A percentile compares a stretch with the other conserved stretches of the same genome.
Evolutionary conservation across 2,797 vertebrate genomes (phyloP).

Genomic region (Gallinago stenura): DNA sequence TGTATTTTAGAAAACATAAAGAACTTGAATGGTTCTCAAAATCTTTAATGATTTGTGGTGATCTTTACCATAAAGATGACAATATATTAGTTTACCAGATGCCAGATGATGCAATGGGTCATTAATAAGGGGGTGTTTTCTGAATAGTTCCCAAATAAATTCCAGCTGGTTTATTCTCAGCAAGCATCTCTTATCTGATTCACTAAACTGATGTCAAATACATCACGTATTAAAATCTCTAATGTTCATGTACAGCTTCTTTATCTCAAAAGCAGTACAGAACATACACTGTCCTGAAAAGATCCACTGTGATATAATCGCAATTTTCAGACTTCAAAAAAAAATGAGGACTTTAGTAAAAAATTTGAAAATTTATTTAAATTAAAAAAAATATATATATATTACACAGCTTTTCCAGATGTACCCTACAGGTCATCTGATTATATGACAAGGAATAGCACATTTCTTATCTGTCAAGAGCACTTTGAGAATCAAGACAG

Average conservation of each 20-base stretch:
- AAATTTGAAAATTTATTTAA: not conserved
- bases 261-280: constrained; percentile 15
- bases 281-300: not conserved
- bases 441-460: not conserved
- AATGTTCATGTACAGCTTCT: constrained; percentile 18
- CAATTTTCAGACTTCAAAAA: not conserved
- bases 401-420: not conserved
- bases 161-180: constrained; percentile 76
- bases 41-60: constrained; percentile 72
- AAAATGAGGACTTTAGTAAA: not conserved
- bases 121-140: constrained; percentile 74
- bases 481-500: not conserved
- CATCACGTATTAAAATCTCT: constrained; percentile 61
- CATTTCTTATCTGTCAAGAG: not conserved
- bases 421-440: not conserved
- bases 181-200: constrained; percentile 50
- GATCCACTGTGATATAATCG: constrained; percentile 22
- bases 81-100: constrained; percentile 74
- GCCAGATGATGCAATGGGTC: constrained; percentile 72
- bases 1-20: constrained; percentile 59
- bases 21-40: constrained; percentile 34
- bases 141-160: constrained; percentile 74
- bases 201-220: constrained; percentile 62
- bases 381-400: not conserved
- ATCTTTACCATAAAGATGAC: constrained; percentile 73